Percentiles rank a stretch among this genome's conserved stretches.
phyloP scores from a whole-genome alignment of 2,888 invertebrate species.

The Pheosia gnoma region DNA sequence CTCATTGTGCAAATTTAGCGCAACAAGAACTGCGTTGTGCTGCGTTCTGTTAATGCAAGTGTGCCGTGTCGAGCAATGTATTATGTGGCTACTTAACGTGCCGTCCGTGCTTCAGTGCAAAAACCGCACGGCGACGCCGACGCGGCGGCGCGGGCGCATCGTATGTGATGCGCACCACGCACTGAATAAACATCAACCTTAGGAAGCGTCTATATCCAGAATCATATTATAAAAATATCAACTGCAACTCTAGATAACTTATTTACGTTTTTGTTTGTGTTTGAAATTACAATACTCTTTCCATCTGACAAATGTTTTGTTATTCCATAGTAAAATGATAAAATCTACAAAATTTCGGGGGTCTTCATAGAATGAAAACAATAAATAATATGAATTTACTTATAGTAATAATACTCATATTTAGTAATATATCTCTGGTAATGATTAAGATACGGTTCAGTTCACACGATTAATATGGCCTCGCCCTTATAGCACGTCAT shows the following conservation, averaged over 20 bases:
- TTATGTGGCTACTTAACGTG: conserved; percentile 28
- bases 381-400: too few species aligned
- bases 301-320: too few species aligned
- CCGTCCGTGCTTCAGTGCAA: conserved; percentile 30
- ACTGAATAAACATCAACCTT: conserved; percentile 46
- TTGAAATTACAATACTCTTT: too few species aligned
- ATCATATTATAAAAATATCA: too few species aligned
- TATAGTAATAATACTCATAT: too few species aligned
- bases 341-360: too few species aligned
- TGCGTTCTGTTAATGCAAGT: conserved; percentile 18
- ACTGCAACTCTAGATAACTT: too few species aligned
- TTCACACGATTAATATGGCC: conserved; percentile 1
- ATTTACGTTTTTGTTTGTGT: too few species aligned
- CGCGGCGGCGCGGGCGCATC: conserved; percentile 22
- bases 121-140: conserved; percentile 22
- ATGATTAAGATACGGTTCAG: too few species aligned
- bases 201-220: conserved; percentile 3
- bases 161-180: conserved; percentile 41
- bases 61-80: conserved; percentile 34
- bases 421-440: too few species aligned
- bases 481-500: background rate
- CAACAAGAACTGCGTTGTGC: conserved; percentile 28
- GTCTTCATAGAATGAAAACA: too few species aligned
- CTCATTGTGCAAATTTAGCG: conserved; percentile 20
- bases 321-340: too few species aligned